phyloP scores from a whole-genome alignment of 2,888 invertebrate genomes.

The Cerceris rybyensis region DNA sequence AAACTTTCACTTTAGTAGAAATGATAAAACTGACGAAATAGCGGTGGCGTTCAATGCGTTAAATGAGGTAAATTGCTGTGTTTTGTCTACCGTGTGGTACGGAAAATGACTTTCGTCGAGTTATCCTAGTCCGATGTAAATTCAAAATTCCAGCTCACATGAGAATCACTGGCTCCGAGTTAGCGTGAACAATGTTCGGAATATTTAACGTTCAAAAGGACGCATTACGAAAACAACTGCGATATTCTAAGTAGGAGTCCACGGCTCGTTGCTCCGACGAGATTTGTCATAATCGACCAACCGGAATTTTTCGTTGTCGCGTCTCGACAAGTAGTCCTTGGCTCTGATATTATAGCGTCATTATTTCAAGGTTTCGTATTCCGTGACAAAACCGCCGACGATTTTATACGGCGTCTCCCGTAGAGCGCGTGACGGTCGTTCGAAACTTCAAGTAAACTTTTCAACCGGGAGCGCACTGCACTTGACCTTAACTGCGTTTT shows the following conservation, averaged over 20 bases:
- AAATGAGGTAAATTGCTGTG: no score
- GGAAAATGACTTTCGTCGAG: no score
- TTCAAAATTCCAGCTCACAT: no score
- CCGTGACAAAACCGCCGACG: background rate
- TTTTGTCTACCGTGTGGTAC: no score
- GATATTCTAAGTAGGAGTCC: background rate
- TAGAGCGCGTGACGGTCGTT: background rate
- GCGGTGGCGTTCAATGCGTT: no score
- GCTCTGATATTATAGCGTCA: background rate
- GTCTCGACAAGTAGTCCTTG: background rate
- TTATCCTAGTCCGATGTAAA: no score
- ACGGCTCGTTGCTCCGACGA: background rate
- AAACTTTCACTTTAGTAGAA: no score
- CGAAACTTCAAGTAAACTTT: conserved; percentile 40
- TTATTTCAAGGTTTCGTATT: background rate
- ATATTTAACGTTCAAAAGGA: background rate
- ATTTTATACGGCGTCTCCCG: background rate
- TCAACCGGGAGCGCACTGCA: conserved; percentile 54
- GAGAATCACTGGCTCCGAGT: no score
- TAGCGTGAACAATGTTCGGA: no score
- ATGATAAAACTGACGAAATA: no score
- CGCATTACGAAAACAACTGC: background rate
- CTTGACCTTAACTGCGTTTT: conserved; percentile 59
- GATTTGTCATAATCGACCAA: background rate
- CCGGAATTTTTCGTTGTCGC: background rate